Base-by-base conservation (phyloP, 2,888 invertebrate genomes). In the Strigamia crassipes region DNA sequence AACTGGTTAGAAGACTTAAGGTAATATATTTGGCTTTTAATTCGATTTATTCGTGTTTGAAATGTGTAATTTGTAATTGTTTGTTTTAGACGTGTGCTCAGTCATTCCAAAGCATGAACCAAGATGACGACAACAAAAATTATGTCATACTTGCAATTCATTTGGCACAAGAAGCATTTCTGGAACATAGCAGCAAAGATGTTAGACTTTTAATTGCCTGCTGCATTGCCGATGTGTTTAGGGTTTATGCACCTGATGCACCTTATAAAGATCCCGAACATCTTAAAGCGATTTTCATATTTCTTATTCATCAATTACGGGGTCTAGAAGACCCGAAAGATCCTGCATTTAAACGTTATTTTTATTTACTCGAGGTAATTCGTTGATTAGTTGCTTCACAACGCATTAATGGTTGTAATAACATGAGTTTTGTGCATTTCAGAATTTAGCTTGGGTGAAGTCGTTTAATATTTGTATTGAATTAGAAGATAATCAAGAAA, bases 401-500 rank as follows among this genome's bases (percentile, higher is more conserved):
- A 27, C 27, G 3, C 27, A 27, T 27, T 78, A 56, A 56, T 56
- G 18, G n/a, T n/a, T 56, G 2, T 56, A 9, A n/a, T n/a, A 4
- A 31, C 23, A 1, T 34, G 38, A 15, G 15, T 79, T 38, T 41
- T 79, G n/a, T 41, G 1, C 6, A 38, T 79, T 79, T n/a, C 85
- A 89, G 90, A 99, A 98, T 89, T 90, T 99, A 85, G 97, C 97
- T 0, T 97, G 96, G 88, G 97, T 98, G 51, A 99, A 99, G 89
- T 96, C 97, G 0, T 98, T 99, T 89, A 98, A 98, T 89, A 98
- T 99, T 94, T 98, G 97, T 88, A 96, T 98, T 87, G 98, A 99
- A 88, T 89, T 99, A 83, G 98, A 98, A 88, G 97, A 98, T 89
- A 96, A 96, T 86, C 97, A 97, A 88, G 96, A 97, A 88, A 96